Base-by-base conservation (phyloP, 2,113 vertebrate genomes). In the Centrocercus urophasianus region DNA sequence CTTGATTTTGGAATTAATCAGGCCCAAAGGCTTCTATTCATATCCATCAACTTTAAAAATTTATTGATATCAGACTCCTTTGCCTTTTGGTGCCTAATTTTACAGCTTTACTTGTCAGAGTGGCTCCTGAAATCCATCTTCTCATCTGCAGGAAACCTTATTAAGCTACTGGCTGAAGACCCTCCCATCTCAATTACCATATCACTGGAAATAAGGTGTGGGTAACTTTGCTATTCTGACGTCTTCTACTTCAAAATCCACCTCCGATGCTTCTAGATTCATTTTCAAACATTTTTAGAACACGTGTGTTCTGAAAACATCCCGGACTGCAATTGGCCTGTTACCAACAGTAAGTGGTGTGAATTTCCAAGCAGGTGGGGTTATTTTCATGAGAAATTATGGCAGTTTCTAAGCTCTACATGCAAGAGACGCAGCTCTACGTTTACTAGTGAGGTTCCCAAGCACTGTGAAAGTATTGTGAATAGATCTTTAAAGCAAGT, bases 281-380 rank as follows among this genome's bases (percentile, higher is more conserved):
- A 21, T 50, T 85, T 87, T 92, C 59, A 66, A 77, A 89, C 6
- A 45, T 88, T 92, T 86, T 89, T 64, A 87, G 70, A 73, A 74
- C 15, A 40, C 0, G 0, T 17, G n/a, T 17, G 15, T 38, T 38
- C 36, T 59, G 45, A 87, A 91, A 85, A 66, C 24, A 65, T 13
- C 13, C 21, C 38, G 19, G 21, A 20, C 48, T 75, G 54, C 45
- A 63, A 30, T 8, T 86, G 75, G 34, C 32, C 45, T 15, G 24
- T 12, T 28, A 43, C 7, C 34, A 83, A 24, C 22, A 63, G 60
- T 22, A 75, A 89, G 64, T 25, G 8, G 36, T 81, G 42, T 40
- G 56, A 87, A 34, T 86, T 86, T 80, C 50, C 61, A 79, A 48
- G 74, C 48, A 87, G 48, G 45, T 73, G 60, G 21, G 59, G 14